Base-by-base conservation (phyloP, 1,140 invertebrate species). In the Pogonomyrmex barbatus region DNA sequence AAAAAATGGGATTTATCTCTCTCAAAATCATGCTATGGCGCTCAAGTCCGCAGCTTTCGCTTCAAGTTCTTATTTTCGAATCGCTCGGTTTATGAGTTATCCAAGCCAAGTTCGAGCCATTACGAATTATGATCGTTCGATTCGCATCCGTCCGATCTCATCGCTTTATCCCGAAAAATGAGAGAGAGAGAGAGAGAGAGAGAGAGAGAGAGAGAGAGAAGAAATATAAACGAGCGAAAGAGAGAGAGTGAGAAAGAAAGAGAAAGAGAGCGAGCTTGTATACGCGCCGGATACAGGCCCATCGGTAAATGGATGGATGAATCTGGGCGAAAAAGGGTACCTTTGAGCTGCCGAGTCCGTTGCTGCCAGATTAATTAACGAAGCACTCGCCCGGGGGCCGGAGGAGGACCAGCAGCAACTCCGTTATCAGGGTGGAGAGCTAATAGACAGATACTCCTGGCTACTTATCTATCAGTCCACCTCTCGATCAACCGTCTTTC, bases 311-410 rank as follows among this genome's bases (percentile, higher is more conserved):
- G 92, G 91, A 94, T 93, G 93, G 93, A 93, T 94, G 90, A 91
- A 93, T 89, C 85, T 89, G 90, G 71, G 79, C 86, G 90, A 92
- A 93, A 93, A 93, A 93, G 92, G 93, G 91, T 92, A 89, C 92
- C 92, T 94, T 94, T 94, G 93, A 94, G 91, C 91, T 87, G 88
- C 71, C 87, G 91, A 91, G 89, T 91, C 90, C 89, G 91, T 91
- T 92, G 88, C 92, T 93, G 93, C 92, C 92, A 93, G 93, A 94
- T 94, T 94, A 94, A 94, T 94, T 94, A 94, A 94, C 93, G 93
- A 93, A 94, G 93, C 93, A 89, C 92, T 93, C 91, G 92, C 92
- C 92, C 90, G 91, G 89, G 90, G 91, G 90, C 91, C 87, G 85
- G 89, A 88, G 88, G 88, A 93, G 92, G 91, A 94, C 93, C 89